Evolutionary conservation across 2,888 invertebrate genomes (phyloP).

Genomic region (Saturnia japonica): DNA sequence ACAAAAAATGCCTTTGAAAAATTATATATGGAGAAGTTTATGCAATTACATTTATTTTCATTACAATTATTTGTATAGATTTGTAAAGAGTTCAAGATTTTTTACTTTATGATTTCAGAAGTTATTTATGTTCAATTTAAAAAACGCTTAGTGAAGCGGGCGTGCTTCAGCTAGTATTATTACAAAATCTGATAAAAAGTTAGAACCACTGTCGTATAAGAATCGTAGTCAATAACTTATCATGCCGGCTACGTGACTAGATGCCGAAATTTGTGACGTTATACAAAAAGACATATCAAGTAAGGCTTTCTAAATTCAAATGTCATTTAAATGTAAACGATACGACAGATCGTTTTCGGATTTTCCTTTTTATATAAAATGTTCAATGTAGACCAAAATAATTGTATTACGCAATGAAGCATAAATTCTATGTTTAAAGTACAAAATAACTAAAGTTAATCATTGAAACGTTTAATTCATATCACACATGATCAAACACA

Average conservation of each 20-base stretch:
- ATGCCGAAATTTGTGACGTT: constrained; percentile 2
- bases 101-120: too few species aligned
- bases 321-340: constrained; percentile 14
- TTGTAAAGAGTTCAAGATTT: too few species aligned
- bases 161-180: not conserved
- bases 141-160: too few species aligned
- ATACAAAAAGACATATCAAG: constrained; percentile 12
- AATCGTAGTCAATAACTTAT: constrained; percentile 5
- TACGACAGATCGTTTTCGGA: not conserved
- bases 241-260: constrained; percentile 4
- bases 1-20: too few species aligned
- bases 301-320: constrained; percentile 24
- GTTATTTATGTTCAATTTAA: too few species aligned
- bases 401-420: not conserved
- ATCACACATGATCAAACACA: too few species aligned
- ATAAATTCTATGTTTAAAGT: not conserved
- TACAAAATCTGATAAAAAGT: not conserved
- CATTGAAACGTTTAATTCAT: too few species aligned
- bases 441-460: not conserved
- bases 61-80: too few species aligned
- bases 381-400: not conserved
- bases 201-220: not conserved
- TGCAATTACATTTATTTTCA: too few species aligned
- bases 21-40: too few species aligned
- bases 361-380: not conserved